Evolutionary conservation across 1,140 invertebrate genomes (phyloP).

Genomic region (Bactericera cockerelli): DNA sequence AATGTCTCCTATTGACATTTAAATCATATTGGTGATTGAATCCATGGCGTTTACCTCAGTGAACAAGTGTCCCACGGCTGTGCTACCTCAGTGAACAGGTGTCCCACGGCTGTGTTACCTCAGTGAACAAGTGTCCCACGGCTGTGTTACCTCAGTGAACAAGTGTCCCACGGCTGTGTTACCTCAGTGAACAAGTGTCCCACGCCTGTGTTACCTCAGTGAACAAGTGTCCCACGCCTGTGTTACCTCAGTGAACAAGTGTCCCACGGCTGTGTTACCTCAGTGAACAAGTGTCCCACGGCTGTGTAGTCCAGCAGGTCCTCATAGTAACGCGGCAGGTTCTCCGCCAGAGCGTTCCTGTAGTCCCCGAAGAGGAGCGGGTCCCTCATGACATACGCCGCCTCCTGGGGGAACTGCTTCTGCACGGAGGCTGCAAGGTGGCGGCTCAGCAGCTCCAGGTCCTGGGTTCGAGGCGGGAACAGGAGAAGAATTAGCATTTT

Average conservation of each 20-base stretch:
- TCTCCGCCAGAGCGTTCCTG: conserved; percentile 61
- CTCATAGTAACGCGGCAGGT: conserved; percentile 64
- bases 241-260: no score
- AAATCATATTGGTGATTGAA: no score
- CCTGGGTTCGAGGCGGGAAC: conserved; percentile 27
- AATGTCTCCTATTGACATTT: no score
- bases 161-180: no score
- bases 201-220: no score
- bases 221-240: no score
- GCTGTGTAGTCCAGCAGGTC: conserved; percentile 78
- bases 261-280: no score
- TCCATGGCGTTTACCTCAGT: conserved; percentile 65
- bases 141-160: no score
- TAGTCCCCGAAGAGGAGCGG: conserved; percentile 78
- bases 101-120: no score
- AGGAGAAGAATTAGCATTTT: conserved; percentile 7
- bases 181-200: no score
- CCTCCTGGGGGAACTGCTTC: conserved; percentile 29
- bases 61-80: conserved; percentile 66
- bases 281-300: conserved; percentile 65
- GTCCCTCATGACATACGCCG: conserved; percentile 55
- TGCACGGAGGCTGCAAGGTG: conserved; percentile 32
- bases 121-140: no score
- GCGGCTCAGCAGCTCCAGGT: conserved; percentile 32
- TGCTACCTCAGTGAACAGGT: no score